Percentiles rank a stretch among this genome's conserved stretches.
Conservation (phyloP, 2,797 vertebrate species). For the Parauchenoglanis ngamensis region DNA sequence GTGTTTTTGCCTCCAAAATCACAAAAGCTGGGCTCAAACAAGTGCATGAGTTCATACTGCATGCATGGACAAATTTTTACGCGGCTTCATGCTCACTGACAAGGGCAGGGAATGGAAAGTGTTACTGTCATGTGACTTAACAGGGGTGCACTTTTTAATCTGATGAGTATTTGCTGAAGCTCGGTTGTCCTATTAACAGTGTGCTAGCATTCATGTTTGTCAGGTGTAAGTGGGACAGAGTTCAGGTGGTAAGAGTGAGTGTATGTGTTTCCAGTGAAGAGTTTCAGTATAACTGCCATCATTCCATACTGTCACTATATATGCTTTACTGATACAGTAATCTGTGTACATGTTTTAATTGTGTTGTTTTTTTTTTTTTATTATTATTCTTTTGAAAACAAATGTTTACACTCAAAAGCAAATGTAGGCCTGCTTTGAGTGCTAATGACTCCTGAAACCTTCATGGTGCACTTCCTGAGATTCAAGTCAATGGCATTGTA, state of each 20-base stretch:
- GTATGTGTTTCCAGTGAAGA: neutral
- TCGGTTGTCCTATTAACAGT: conserved; percentile 33
- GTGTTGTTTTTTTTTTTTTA: conserved; percentile 49
- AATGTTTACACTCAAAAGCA: conserved; percentile 55
- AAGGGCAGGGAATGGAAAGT: conserved; percentile 26
- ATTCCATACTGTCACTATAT: conserved; percentile 58
- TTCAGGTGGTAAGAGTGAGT: conserved; percentile 1
- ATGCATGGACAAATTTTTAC: conserved; percentile 1
- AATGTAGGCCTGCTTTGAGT: conserved; percentile 57
- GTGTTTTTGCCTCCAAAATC: conserved; percentile 40
- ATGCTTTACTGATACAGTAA: conserved; percentile 57
- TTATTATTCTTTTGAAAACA: conserved; percentile 46
- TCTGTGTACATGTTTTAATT: conserved; percentile 61
- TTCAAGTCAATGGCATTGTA: conserved; percentile 43
- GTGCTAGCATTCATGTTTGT: conserved; percentile 35
- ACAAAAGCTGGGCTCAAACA: conserved; percentile 24
- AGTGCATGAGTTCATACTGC: conserved; percentile 15
- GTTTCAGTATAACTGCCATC: conserved; percentile 63
- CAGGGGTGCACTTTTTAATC: conserved; percentile 51
- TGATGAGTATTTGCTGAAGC: conserved; percentile 43
- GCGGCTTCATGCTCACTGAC: conserved; percentile 11
- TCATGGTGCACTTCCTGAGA: conserved; percentile 47
- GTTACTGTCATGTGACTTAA: conserved; percentile 38
- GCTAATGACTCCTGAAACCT: conserved; percentile 45
- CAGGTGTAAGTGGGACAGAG: conserved; percentile 32